A percentile compares a stretch with the other conserved stretches of the same genome.
Evolutionary conservation across 2,797 vertebrate genomes (phyloP).

Genomic region (Synanceia verrucosa): DNA sequence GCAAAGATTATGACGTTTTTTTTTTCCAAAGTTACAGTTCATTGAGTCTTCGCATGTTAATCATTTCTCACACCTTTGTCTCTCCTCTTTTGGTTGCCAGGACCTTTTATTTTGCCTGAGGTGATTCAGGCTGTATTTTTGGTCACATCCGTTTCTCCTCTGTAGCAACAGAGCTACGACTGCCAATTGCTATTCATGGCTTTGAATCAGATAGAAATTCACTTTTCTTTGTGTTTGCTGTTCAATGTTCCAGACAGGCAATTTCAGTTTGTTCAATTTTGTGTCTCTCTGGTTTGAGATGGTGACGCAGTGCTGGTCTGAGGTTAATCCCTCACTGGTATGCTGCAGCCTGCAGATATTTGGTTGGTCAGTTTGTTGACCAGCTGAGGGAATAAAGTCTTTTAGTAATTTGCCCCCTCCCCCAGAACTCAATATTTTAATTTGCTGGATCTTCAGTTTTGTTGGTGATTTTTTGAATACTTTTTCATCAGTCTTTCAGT

Average conservation of each 20-base stretch:
- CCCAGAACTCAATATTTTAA: not conserved
- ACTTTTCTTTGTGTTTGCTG: not conserved
- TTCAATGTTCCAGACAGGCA: not conserved
- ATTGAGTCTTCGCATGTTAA: not conserved
- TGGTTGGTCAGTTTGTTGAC: not conserved
- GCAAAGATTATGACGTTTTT: not conserved
- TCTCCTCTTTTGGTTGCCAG: not conserved
- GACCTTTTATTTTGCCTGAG: not conserved
- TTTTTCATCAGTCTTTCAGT: not conserved
- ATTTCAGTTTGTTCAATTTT: slow-evolving; percentile 6
- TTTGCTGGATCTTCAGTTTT: not conserved
- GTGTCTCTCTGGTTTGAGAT: slow-evolving; percentile 2
- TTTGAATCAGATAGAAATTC: slow-evolving; percentile 12
- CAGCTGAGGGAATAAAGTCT: not conserved
- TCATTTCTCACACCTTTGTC: not conserved
- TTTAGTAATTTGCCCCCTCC: not conserved
- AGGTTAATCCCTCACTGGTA: slow-evolving; percentile 5
- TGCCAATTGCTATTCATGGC: not conserved
- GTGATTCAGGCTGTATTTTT: not conserved
- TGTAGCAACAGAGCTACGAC: not conserved
- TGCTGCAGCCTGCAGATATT: not conserved
- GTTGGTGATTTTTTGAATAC: not conserved
- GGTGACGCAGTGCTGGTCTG: not conserved
- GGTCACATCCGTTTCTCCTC: not conserved
- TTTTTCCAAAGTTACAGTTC: not conserved